phyloP scores from a whole-genome alignment of 2,888 invertebrate species.

The Tetranychus piercei region DNA sequence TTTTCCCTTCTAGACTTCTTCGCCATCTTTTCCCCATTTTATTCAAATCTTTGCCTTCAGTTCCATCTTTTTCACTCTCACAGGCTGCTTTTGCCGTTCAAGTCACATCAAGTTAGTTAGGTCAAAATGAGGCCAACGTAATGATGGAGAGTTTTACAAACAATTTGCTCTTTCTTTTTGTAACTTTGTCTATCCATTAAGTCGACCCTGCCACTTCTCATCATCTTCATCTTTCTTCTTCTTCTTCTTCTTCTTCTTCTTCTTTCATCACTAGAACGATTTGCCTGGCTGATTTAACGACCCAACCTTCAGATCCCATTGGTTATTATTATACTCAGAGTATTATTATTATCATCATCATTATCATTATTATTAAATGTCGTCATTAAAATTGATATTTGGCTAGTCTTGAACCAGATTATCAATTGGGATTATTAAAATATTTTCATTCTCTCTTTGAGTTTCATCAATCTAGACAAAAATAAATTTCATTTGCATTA shows the following conservation, averaged over 20 bases:
- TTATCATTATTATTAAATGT: too few relatives aligned
- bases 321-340: not conserved
- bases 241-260: too few relatives aligned
- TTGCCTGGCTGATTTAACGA: not conserved
- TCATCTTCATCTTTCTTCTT: not conserved
- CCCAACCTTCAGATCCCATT: not conserved
- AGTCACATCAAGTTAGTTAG: not conserved
- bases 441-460: too few relatives aligned
- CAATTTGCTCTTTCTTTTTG: not conserved
- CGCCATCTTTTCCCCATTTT: not conserved
- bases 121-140: not conserved
- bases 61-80: too few relatives aligned
- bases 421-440: too few relatives aligned
- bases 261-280: not conserved
- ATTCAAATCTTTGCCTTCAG: not conserved
- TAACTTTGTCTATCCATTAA: not conserved
- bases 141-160: not conserved
- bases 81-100: too few relatives aligned
- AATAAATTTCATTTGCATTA: too few relatives aligned
- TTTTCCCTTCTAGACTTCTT: not conserved
- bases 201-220: not conserved
- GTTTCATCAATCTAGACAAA: too few relatives aligned
- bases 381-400: too few relatives aligned
- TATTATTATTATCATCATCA: too few relatives aligned
- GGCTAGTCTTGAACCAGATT: too few relatives aligned